Evolutionary conservation across 2,888 invertebrate genomes (phyloP).

Genomic region (Mythimna impura): DNA sequence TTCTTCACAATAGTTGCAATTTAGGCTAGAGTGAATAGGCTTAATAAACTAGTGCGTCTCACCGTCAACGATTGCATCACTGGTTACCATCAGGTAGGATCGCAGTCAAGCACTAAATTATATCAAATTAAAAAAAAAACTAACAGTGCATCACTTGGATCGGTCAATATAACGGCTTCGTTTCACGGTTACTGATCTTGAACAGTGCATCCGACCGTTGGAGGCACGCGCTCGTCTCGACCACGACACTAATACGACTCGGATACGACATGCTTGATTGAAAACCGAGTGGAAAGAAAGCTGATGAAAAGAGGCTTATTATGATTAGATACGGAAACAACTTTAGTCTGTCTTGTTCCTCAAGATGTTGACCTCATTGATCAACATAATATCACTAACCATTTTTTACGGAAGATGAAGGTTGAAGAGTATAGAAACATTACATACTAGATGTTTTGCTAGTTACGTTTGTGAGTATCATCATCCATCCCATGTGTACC

Average conservation of each 20-base stretch:
- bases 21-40: not conserved
- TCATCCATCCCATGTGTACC: no score
- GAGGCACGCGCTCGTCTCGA: slow-evolving; percentile 35
- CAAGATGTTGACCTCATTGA: not conserved
- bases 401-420: not conserved
- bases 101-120: no score
- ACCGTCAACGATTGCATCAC: no score
- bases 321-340: not conserved
- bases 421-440: not conserved
- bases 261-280: slow-evolving; percentile 51
- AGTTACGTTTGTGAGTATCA: no score
- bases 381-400: not conserved
- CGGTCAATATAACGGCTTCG: slow-evolving; percentile 62
- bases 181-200: slow-evolving; percentile 60
- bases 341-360: not conserved
- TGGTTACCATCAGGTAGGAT: no score
- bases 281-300: slow-evolving; percentile 2
- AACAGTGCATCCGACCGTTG: slow-evolving; percentile 27
- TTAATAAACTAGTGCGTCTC: no score
- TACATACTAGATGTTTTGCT: not conserved
- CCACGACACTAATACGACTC: slow-evolving; percentile 26
- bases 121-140: no score
- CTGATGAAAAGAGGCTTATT: not conserved
- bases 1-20: slow-evolving; percentile 23
- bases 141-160: slow-evolving; percentile 40